Base-by-base conservation (phyloP, 2,888 invertebrate genomes). In the Laothoe populi region DNA sequence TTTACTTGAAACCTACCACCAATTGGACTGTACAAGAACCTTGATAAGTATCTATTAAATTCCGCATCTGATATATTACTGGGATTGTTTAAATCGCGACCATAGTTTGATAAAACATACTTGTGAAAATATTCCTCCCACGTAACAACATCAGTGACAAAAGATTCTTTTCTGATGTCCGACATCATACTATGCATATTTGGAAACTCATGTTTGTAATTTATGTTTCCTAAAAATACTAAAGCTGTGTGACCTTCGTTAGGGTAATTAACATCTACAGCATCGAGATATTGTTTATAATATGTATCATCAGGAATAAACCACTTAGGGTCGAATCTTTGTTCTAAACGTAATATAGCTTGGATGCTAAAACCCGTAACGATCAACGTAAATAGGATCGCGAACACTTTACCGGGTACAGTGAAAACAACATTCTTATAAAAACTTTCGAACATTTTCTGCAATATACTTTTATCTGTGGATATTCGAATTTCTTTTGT, bases 281-380 rank as follows among this genome's bases (percentile, higher is more conserved):
- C 86, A 46, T 87, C 75, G 3, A 95, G 74, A 81, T 94, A 97
- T 61, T 95, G 84, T 70, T 93, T 94, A 60, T 95, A 94, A 79
- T 96, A 95, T 0, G 96, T 95, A 59, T 93, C 93, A 60, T 94
- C 93, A 0, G 97, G 97, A 63, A 97, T 93, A 77, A 97, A 97
- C 97, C 97, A 97, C 61, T 93, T 93, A 0, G 96, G 95, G 82
- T 97, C 96, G 83, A 97, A 97, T 80, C 95, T 95, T 82, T 97
- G 96, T 78, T 96, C 95, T 60, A 97, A 87, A 70, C 93, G 93
- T 60, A 95, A 84, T 58, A 95, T 89, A 40, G 95, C 95, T 72
- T 94, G 87, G 62, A 95, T 88, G 75, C 95, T 95, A 64, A 95
- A 90, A 24, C 94, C 94, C 4, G 95, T 92, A 64, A 95, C 87